These are phyloP conservation scores for Ernsta delagoae DNA, from an alignment of 2,888 invertebrate genomes.

Conservation along the genomic window DNA sequence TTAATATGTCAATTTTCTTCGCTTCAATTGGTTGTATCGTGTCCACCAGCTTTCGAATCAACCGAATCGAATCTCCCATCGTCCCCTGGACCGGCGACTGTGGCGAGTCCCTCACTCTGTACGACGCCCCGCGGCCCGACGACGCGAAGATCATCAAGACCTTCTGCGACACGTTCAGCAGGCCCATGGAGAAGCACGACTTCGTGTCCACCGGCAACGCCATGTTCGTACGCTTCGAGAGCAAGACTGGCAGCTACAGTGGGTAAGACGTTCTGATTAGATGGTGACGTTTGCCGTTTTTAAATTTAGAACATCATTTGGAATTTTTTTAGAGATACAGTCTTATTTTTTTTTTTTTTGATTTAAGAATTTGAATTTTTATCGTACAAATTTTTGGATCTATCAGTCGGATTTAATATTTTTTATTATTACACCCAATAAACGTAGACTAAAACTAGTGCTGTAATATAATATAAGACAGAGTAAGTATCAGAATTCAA, in stretches of 20 bases:
- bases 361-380: too few relatives aligned
- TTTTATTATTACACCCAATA: too few relatives aligned
- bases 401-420: too few relatives aligned
- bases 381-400: too few relatives aligned
- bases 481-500: too few relatives aligned
- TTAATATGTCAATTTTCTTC: too few relatives aligned
- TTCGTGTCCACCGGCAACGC: slow-evolving; percentile 95
- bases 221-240: slow-evolving; percentile 94
- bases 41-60: slow-evolving; percentile 90
- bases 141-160: slow-evolving; percentile 96
- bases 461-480: too few relatives aligned
- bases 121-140: slow-evolving; percentile 94
- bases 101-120: slow-evolving; percentile 94
- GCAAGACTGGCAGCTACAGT: slow-evolving; percentile 96
- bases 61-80: slow-evolving; percentile 95
- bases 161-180: slow-evolving; percentile 96
- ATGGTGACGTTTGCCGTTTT: too few relatives aligned
- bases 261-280: slow-evolving; percentile 80
- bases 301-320: too few relatives aligned
- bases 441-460: too few relatives aligned
- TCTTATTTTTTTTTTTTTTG: too few relatives aligned
- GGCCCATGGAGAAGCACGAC: slow-evolving; percentile 96
- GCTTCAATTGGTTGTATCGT: slow-evolving; percentile 3
- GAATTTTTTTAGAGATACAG: too few relatives aligned
- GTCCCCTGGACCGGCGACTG: slow-evolving; percentile 94